A percentile compares a stretch with the other conserved stretches of the same genome.
phyloP scores from a whole-genome alignment of 2,888 invertebrate genomes.

The Hirtodrosophila confusa region DNA sequence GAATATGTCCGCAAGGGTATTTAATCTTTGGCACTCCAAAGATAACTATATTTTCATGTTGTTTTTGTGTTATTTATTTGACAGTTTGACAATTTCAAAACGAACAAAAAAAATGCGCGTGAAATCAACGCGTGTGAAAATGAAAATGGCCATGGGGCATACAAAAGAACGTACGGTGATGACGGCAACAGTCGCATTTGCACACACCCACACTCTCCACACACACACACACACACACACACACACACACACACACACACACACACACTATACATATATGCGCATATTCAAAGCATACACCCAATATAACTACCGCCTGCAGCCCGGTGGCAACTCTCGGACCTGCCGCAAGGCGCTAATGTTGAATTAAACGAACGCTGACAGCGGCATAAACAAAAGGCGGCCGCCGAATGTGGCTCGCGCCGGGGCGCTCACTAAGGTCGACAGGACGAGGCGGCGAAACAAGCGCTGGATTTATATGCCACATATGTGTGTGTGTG shows the following conservation, averaged over 20 bases:
- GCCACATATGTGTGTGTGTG: slow-evolving; percentile 23
- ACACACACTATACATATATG: slow-evolving; percentile 2
- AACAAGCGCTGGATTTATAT: slow-evolving; percentile 51
- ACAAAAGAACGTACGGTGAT: slow-evolving; percentile 49
- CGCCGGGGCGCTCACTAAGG: slow-evolving; percentile 26
- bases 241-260: background rate
- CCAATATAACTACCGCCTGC: slow-evolving; percentile 14
- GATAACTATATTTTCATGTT: slow-evolving; percentile 3
- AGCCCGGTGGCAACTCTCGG: slow-evolving; percentile 41
- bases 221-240: background rate
- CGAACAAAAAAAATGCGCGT: slow-evolving; percentile 39
- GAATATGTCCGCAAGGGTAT: too few species aligned
- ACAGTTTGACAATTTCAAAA: slow-evolving; percentile 74
- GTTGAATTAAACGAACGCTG: slow-evolving; percentile 79
- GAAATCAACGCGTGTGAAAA: slow-evolving; percentile 56
- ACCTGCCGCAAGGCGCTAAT: slow-evolving; percentile 74
- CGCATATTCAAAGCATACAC: slow-evolving; percentile 3
- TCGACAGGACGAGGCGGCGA: slow-evolving; percentile 19
- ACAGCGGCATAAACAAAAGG: slow-evolving; percentile 73
- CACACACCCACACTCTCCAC: background rate
- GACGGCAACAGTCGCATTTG: slow-evolving; percentile 54
- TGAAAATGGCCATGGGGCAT: slow-evolving; percentile 56
- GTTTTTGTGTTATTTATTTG: slow-evolving; percentile 72
- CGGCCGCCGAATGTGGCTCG: slow-evolving; percentile 34
- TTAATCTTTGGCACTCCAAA: too few species aligned